Base-by-base conservation (phyloP, 2,888 invertebrate species). In the Linnaemya tessellans region DNA sequence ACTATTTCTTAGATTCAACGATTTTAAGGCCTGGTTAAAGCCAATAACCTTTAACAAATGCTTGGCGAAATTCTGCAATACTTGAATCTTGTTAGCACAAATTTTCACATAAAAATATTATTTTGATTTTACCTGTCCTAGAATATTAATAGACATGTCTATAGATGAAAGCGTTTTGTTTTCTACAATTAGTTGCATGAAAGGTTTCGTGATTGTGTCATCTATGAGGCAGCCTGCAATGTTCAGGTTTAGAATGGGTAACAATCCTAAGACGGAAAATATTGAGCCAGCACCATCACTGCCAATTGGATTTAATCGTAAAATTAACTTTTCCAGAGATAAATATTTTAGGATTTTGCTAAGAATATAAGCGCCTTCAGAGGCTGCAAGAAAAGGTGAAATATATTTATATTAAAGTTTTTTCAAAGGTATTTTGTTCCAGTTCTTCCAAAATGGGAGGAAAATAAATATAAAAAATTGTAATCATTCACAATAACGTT, bases 261-360 rank as follows among this genome's bases (percentile, higher is more conserved):
- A 87, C 30, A 84, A 67, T 18, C 88, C 87, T 5, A 92, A 80
- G 10, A 88, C 88, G 1, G 91, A 87, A 75, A 92, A 90, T 71
- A 93, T 90, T 49, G 91, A 90, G 0, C 91, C 91, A 0, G 90
- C 90, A 2, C 93, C 93, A 79, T 92, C 92, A 15, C 92, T 91
- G 56, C 90, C 89, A 38, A 93, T 92, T n/a, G 92, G 92, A 89
- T 93, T 93, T 22, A 92, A 75, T 4, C 92, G 89, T 2, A 93
- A 51, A 30, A 91, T 88, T 2, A 93, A 84, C 11, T 88, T 88
- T 58, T 90, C 88, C 7, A 93, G 83, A 0, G 88, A 84, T 8
- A 90, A 89, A 8, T 88, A 89, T 22, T 87, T 86, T 3, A 93
- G 74, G 2, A 90, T 89, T 58, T 90, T 89, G 51, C 92, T 90